phyloP scores from a whole-genome alignment of 2,888 invertebrate genomes.

The Drosophila differens region DNA sequence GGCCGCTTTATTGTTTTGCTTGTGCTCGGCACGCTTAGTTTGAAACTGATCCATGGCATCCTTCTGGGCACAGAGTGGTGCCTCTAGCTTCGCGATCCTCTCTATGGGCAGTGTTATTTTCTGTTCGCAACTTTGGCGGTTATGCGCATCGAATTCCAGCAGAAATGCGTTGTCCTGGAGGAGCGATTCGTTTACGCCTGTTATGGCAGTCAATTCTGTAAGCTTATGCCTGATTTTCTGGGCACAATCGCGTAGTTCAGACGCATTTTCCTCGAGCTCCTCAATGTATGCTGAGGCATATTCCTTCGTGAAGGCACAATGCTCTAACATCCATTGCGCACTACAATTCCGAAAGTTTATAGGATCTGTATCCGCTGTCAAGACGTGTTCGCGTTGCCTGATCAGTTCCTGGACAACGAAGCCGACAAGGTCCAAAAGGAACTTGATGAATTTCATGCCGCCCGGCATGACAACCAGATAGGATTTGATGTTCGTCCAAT shows the following conservation, averaged over 20 bases:
- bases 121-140: conserved; percentile 52
- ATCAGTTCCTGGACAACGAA: conserved; percentile 82
- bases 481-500: conserved; percentile 82
- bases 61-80: conserved; percentile 62
- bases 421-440: conserved; percentile 80
- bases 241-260: conserved; percentile 54
- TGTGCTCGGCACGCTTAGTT: conserved; percentile 66
- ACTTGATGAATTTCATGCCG: conserved; percentile 84
- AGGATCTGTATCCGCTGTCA: conserved; percentile 50
- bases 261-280: conserved; percentile 61
- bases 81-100: conserved; percentile 55
- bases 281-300: conserved; percentile 78
- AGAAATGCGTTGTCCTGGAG: conserved; percentile 68
- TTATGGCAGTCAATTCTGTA: conserved; percentile 54
- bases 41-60: conserved; percentile 78
- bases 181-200: conserved; percentile 30
- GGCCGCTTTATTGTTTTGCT: conserved; percentile 72
- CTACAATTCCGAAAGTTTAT: conserved; percentile 29
- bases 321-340: conserved; percentile 62
- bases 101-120: conserved; percentile 44
- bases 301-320: conserved; percentile 74
- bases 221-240: conserved; percentile 52
- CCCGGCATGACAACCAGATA: conserved; percentile 85
- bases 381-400: conserved; percentile 76
- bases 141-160: conserved; percentile 61